Conservation (phyloP, 2,797 vertebrate genomes). For the Lepus oiostolus region DNA sequence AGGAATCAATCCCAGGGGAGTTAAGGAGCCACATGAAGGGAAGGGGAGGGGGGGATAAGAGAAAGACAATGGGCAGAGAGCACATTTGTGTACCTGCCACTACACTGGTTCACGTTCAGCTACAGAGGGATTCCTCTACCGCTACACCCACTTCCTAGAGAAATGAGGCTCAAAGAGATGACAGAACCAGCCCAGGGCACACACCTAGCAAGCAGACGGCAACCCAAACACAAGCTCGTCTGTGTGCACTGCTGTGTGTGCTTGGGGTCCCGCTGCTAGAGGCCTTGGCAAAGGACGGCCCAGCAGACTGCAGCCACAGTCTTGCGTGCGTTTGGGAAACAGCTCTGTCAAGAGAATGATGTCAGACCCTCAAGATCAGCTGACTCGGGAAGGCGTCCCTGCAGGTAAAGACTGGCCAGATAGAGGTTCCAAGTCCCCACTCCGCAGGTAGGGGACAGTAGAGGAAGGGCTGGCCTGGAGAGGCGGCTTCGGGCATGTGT, state of each 20-base stretch:
- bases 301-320: neutral
- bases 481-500: neutral
- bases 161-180: neutral
- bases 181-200: neutral
- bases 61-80: neutral
- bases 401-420: neutral
- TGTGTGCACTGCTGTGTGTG: fast-evolving
- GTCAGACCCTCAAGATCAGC: neutral
- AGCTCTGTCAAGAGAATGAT: neutral
- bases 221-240: neutral
- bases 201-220: neutral
- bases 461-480: neutral
- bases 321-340: neutral
- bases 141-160: neutral
- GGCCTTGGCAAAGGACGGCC: neutral
- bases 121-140: neutral
- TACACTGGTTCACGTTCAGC: fast-evolving
- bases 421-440: neutral
- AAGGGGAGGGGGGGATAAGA: too few species aligned
- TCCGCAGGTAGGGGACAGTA: neutral
- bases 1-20: neutral
- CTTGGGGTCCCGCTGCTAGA: neutral
- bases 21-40: neutral
- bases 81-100: fast-evolving
- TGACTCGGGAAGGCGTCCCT: neutral